Evolutionary conservation across 2,797 vertebrate genomes (phyloP).

Genomic region (Esox masquinongy): DNA sequence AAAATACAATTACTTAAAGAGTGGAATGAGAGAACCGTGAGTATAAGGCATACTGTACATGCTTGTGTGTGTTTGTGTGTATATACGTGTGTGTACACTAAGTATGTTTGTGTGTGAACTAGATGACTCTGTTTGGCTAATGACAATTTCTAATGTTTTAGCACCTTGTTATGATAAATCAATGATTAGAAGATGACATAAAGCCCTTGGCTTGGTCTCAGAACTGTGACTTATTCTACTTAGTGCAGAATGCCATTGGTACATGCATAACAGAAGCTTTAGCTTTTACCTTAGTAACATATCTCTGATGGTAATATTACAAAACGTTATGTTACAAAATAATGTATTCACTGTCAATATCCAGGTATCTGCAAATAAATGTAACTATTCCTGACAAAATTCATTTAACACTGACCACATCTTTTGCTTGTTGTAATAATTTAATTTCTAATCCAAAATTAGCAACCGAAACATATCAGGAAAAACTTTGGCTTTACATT

Average conservation of each 20-base stretch:
- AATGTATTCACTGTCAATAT: not conserved
- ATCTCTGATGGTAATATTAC: not conserved
- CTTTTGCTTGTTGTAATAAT: not conserved
- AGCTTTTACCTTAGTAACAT: not conserved
- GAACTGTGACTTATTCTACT: not conserved
- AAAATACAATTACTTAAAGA: constrained; percentile 19
- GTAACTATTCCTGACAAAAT: not conserved
- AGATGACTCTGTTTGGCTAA: constrained; percentile 8
- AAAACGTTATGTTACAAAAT: no score
- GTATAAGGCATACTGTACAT: not conserved
- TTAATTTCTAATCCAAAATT: not conserved
- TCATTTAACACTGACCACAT: not conserved
- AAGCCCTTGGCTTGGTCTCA: constrained; percentile 10
- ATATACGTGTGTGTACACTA: not conserved
- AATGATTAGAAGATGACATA: constrained; percentile 6
- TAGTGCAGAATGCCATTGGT: not conserved
- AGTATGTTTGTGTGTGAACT: constrained; percentile 9
- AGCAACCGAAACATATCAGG: not conserved
- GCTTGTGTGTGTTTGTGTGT: not conserved
- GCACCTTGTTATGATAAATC: constrained; percentile 16
- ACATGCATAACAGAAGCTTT: not conserved
- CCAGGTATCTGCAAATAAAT: not conserved
- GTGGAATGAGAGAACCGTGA: constrained; percentile 12
- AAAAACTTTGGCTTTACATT: not conserved
- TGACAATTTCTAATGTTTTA: constrained; percentile 25